Evolutionary conservation across 1,140 invertebrate species (phyloP), one percentile per base, ranked within the genome.

Genomic region (Apocrypta bakeri): DNA sequence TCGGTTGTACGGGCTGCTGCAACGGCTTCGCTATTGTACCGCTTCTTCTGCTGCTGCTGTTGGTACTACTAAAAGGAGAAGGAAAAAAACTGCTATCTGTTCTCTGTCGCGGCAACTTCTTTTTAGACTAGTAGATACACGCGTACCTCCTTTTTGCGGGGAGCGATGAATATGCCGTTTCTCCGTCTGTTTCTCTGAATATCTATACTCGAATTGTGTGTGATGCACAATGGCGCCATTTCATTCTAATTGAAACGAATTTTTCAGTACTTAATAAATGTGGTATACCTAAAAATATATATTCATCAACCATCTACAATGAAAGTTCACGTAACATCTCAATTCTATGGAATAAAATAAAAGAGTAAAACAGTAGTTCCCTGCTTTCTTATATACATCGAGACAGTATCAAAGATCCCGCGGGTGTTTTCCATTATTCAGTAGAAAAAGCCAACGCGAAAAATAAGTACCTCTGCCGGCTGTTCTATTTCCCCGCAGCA

Each of bases 371-470:
- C 17, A 21, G 48, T 17, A 56, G 48, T 48, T 29, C 1, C 24
- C 56, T 3, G 12, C 66, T 25, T 0, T 42, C 42, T 21, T 68
- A 48, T 25, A 21, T 14, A 27, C 2, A 63, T 80, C 12, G 29
- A 11, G 14, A 8, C 73, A 12, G 25, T n/a, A 24, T 27, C 72
- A 61, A 40, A 29, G 24, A 8, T 40, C 61, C 37, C 40, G 14
- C 25, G 64, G 42, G 27, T 61, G 42, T 37, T 37, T 76, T 82
- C 73, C 64, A 82, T 82, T 76, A 76, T 75, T 76, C 40, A 76
- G 12, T 2, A 33, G 37, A 75, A 66, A 56, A 68, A 42, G 56
- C 24, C n/a, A 31, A 37, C 40, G 31, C 27, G 27, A 17, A 56
- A 74, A 76, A 42, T 64, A 69, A 81, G 80, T 69, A 29, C 56